Percentiles rank a stretch among this genome's conserved stretches.
Evolutionary conservation across 2,888 invertebrate genomes (phyloP).

Genomic region (Dioctria linearis): DNA sequence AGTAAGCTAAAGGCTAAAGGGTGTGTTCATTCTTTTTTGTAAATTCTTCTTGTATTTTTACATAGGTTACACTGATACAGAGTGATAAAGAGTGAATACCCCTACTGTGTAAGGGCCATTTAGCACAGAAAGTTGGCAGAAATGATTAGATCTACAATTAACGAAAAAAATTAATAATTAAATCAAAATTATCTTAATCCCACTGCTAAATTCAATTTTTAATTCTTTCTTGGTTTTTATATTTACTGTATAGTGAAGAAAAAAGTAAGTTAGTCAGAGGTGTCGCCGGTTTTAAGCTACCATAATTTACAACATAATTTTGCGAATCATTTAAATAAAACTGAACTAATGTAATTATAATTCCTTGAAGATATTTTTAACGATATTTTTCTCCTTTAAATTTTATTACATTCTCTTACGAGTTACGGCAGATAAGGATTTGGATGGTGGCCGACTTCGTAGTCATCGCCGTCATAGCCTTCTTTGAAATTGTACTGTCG

Average conservation of each 20-base stretch:
- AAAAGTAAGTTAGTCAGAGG: conserved; percentile 34
- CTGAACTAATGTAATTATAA: conserved; percentile 56
- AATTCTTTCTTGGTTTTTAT: background rate
- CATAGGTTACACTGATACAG: too few relatives aligned
- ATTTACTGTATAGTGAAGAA: background rate
- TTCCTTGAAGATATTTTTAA: conserved; percentile 54
- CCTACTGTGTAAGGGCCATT: too few relatives aligned
- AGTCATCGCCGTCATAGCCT: conserved; percentile 13
- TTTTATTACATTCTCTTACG: conserved; percentile 26
- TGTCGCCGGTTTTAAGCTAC: background rate
- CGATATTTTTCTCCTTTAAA: conserved; percentile 41
- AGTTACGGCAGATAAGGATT: background rate
- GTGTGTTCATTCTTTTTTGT: too few relatives aligned
- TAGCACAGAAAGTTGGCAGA: too few relatives aligned
- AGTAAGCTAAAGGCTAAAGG: too few relatives aligned
- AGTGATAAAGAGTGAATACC: too few relatives aligned
- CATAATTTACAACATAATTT: conserved; percentile 50
- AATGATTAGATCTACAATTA: too few relatives aligned
- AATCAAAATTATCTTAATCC: too few relatives aligned
- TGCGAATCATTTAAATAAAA: conserved; percentile 56
- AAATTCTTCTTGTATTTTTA: too few relatives aligned
- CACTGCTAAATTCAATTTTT: too few relatives aligned
- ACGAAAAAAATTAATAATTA: too few relatives aligned
- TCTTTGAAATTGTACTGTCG: conserved; percentile 48
- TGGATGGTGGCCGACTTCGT: background rate